phyloP scores from a whole-genome alignment of 1,140 invertebrate genomes.

The Grapholita molesta region DNA sequence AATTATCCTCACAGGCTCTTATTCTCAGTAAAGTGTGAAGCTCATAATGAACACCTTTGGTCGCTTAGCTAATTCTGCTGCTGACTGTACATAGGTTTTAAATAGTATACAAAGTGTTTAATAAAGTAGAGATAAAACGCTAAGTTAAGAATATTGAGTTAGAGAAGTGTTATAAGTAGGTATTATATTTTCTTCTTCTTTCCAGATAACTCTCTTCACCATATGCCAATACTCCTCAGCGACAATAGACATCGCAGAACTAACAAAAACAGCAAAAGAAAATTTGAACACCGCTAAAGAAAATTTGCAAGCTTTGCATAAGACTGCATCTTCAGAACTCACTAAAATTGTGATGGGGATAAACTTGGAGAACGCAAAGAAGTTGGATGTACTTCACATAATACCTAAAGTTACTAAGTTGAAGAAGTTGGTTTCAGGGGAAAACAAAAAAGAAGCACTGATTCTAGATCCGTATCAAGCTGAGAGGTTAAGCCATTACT shows the following conservation, averaged over 20 bases:
- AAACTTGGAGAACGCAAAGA: slow-evolving; percentile 49
- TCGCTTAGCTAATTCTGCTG: no score
- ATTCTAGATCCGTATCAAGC: slow-evolving; percentile 1
- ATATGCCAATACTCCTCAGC: slow-evolving; percentile 1
- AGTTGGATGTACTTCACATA: slow-evolving; percentile 38
- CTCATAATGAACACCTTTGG: no score
- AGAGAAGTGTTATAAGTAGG: not conserved
- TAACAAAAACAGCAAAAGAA: slow-evolving; percentile 21
- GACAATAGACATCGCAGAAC: slow-evolving; percentile 26
- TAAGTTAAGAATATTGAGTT: no score
- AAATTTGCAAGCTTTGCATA: slow-evolving; percentile 49
- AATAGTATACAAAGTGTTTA: no score
- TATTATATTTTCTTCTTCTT: slow-evolving; percentile 20
- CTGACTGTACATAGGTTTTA: no score
- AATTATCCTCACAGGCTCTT: no score
- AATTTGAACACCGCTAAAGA: slow-evolving; percentile 45
- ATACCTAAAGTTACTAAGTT: slow-evolving; percentile 36
- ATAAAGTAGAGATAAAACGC: no score
- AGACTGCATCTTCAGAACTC: slow-evolving; percentile 44
- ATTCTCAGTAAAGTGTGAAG: no score
- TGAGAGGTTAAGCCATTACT: not conserved
- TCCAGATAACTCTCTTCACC: slow-evolving; percentile 45
- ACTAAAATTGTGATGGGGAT: slow-evolving; percentile 51
- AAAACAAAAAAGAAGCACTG: not conserved
- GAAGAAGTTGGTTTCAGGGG: not conserved